Conservation (phyloP, 2,888 invertebrate genomes). For the Sphaerophoria taeniata region DNA sequence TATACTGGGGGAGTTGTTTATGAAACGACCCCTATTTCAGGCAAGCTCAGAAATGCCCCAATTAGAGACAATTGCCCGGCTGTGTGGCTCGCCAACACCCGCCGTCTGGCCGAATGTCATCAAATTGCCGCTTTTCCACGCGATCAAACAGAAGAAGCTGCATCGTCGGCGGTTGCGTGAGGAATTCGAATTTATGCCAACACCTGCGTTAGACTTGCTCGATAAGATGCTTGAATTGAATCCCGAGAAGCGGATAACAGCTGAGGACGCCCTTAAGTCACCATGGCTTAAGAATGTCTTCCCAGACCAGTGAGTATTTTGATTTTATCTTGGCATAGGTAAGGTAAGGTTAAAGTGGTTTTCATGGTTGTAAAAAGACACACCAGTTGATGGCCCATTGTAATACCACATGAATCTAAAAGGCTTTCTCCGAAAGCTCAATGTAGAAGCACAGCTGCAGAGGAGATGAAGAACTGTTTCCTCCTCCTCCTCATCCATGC, state of each 20-base stretch:
- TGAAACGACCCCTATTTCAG: conserved; percentile 97
- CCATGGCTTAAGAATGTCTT: conserved; percentile 96
- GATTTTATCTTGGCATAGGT: too few relatives aligned
- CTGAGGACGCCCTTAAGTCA: conserved; percentile 95
- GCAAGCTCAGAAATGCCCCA: conserved; percentile 97
- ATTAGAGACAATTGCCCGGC: conserved; percentile 95
- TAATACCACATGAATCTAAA: too few relatives aligned
- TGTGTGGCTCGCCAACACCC: conserved; percentile 98
- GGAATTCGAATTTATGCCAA: conserved; percentile 96
- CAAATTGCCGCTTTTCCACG: conserved; percentile 95
- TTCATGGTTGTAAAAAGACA: too few relatives aligned
- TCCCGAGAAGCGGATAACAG: conserved; percentile 96
- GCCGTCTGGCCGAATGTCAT: conserved; percentile 99
- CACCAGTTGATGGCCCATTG: too few relatives aligned
- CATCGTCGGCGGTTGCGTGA: conserved; percentile 95
- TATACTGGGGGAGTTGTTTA: conserved; percentile 98
- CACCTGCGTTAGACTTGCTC: conserved; percentile 93
- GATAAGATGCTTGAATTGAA: conserved; percentile 98
- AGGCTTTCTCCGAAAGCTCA: too few relatives aligned
- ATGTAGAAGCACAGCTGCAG: too few relatives aligned
- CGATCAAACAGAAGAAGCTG: conserved; percentile 94
- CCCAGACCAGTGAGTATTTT: conserved; percentile 90
- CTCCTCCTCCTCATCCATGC: too few relatives aligned
- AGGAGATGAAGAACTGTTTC: too few relatives aligned
- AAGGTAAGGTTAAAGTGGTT: too few relatives aligned